These are phyloP conservation scores for Drosophila ohnishii DNA, from an alignment of 1,140 invertebrate species.

Conservation along the genomic window DNA sequence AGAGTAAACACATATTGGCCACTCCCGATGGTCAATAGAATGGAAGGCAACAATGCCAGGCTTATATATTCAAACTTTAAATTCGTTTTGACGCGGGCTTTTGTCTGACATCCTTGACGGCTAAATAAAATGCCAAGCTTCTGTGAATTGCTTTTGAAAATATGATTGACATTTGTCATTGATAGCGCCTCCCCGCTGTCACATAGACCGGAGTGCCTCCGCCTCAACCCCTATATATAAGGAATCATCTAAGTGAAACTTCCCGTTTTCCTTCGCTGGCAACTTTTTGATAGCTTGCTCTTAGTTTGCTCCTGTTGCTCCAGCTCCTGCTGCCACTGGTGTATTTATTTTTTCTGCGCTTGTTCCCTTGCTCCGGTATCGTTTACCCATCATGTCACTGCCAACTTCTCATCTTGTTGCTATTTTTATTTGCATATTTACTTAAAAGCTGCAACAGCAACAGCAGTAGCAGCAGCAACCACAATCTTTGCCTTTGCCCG, in stretches of 20 bases:
- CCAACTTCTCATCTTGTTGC: slow-evolving; percentile 62
- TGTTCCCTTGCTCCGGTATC: slow-evolving; percentile 41
- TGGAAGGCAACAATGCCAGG: slow-evolving; percentile 8
- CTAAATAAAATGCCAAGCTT: slow-evolving; percentile 50
- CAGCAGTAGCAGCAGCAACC: slow-evolving; percentile 32
- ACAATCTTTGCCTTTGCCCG: slow-evolving; percentile 45
- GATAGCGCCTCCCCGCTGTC: slow-evolving; percentile 34
- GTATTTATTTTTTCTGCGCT: slow-evolving; percentile 29
- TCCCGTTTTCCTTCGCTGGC: slow-evolving; percentile 26
- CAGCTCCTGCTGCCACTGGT: not conserved
- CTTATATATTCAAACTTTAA: slow-evolving; percentile 17
- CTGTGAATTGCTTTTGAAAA: slow-evolving; percentile 49
- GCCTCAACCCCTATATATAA: not conserved
- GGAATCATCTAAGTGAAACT: slow-evolving; percentile 43
- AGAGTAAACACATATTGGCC: slow-evolving; percentile 7
- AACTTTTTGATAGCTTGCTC: slow-evolving; percentile 30
- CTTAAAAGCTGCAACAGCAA: slow-evolving; percentile 61
- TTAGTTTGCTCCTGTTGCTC: slow-evolving; percentile 25
- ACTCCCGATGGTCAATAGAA: slow-evolving; percentile 1
- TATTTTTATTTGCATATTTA: slow-evolving; percentile 79
- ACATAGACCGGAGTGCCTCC: not conserved
- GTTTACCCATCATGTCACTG: slow-evolving; percentile 76
- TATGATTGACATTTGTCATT: slow-evolving; percentile 59
- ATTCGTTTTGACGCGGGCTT: slow-evolving; percentile 28
- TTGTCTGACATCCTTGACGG: slow-evolving; percentile 29